Base-by-base conservation (phyloP, 2,797 vertebrate species). In the Pantherophis vulpinus region DNA sequence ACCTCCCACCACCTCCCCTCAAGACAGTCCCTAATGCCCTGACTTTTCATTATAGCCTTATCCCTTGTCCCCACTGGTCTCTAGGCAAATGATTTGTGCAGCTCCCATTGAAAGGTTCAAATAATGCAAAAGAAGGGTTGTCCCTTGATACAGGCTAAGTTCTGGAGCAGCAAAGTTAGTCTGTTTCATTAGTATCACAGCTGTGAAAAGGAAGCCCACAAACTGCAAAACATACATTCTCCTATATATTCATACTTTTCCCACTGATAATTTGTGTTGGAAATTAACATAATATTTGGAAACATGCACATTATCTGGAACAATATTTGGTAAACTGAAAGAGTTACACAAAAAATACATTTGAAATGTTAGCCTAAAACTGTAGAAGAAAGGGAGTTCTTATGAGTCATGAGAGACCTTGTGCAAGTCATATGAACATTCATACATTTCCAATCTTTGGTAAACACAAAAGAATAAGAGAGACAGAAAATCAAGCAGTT, bases 341-440 rank as follows among this genome's bases (percentile, higher is more conserved):
- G 23, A 95, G 9, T 29, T 92, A 29, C 66, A 92, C 42, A 37
- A 92, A 61, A 5, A 37, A 5, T 88, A 37, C 92, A 60, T 91
- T 55, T 88, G 58, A 88, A 92, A 86, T 8, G 70, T 5, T 54
- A 0, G 0, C 25, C 90, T 94, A 93, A 79, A 89, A n/a, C 88
- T 58, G 91, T 54, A 89, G 93, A 94, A 93, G 89, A 93, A 87
- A 94, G 97, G 97, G 93, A 55, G 8, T 95, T 95, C 95, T 96
- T 95, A 47, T 83, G 95, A 96, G 97, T 98, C 98, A 98, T 97
- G 98, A 95, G 95, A 96, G 96, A 94, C 93, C 97, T 97, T 97
- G 95, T 97, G 98, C 79, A 11, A 98, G 97, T 98, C 98, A 98
- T 97, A 96, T 97, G 98, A 98, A 97, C 94, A 79, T 86, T 87